Evolutionary conservation across 2,113 vertebrate species (phyloP), one percentile per base, ranked within the genome.

Genomic region (Macroglossus sobrinus): DNA sequence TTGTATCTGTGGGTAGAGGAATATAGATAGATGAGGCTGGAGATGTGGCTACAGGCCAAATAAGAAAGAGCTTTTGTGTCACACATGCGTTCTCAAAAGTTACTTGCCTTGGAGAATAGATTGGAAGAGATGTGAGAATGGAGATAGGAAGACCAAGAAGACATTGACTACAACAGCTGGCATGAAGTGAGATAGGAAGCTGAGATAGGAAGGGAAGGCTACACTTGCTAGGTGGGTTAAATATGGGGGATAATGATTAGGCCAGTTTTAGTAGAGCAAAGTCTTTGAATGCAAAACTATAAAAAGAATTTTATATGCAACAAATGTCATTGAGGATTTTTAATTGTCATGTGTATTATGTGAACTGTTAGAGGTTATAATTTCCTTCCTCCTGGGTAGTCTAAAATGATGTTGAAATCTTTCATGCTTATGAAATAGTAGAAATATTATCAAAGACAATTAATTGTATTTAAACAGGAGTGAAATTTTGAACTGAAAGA

Each of bases 391-490:
- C 93, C 63, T 4, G 11, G 43, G 22, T 89, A 57, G 82, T 91
- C 21, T 84, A 81, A 93, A 91, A 87, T 86, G 13, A 30, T 86
- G 43, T 81, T 92, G 66, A 94, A 92, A 81, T 87, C 53, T 69
- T 89, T 85, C 7, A 55, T 89, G 19, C 16, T 57, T 89, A 33
- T 69, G 74, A 92, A 81, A 87, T 93, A 76, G 15, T 93, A 92
- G 68, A 75, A 53, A 50, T 96, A 87, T 43, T 94, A 93, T 82
- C 88, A 93, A 92, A 87, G 35, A 79, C 69, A 81, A 43, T 18
- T 89, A 81, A 43, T 18, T 89, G 4, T 59, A 74, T 74, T 47
- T 92, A 53, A 82, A 91, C 14, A 89, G 74, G 40, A 84, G 14
- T 96, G 35, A 69, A 79, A 84, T 78, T 92, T 76, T 76, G 24